Percentiles rank a stretch among this genome's conserved stretches.
Evolutionary conservation across 2,113 vertebrate species (phyloP).

Genomic region (Felis chaus): DNA sequence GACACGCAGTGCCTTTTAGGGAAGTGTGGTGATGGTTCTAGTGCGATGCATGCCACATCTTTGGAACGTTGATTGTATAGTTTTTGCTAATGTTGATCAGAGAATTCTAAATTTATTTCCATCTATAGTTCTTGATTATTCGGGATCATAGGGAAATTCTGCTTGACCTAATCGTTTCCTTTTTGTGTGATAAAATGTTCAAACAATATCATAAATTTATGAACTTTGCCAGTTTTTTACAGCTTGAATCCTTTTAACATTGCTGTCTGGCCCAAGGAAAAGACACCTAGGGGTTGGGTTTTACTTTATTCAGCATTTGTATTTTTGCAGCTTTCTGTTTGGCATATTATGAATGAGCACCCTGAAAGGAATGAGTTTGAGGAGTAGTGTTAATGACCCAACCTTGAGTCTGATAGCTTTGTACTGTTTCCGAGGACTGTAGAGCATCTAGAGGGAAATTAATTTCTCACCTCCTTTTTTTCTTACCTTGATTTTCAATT

Average conservation of each 20-base stretch:
- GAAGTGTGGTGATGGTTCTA: slow-evolving; percentile 26
- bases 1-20: slow-evolving; percentile 28
- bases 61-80: background rate
- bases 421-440: background rate
- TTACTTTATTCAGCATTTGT: slow-evolving; percentile 20
- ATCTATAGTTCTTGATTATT: slow-evolving; percentile 53
- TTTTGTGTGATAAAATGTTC: slow-evolving; percentile 52
- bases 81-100: slow-evolving; percentile 5
- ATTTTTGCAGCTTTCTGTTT: slow-evolving; percentile 43
- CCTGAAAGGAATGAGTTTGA: background rate
- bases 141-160: slow-evolving; percentile 60
- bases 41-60: slow-evolving; percentile 43
- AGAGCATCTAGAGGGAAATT: slow-evolving; percentile 8
- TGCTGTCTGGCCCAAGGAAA: slow-evolving; percentile 51
- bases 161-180: slow-evolving; percentile 56
- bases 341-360: background rate
- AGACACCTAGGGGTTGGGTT: slow-evolving; percentile 11
- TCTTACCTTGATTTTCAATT: slow-evolving; percentile 27
- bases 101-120: slow-evolving; percentile 58
- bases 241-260: slow-evolving; percentile 58
- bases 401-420: background rate
- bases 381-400: background rate
- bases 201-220: slow-evolving; percentile 53
- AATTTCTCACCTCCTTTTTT: slow-evolving; percentile 36
- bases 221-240: slow-evolving; percentile 62